Evolutionary conservation across 2,113 vertebrate genomes (phyloP).

Genomic region (Oxyura jamaicensis): DNA sequence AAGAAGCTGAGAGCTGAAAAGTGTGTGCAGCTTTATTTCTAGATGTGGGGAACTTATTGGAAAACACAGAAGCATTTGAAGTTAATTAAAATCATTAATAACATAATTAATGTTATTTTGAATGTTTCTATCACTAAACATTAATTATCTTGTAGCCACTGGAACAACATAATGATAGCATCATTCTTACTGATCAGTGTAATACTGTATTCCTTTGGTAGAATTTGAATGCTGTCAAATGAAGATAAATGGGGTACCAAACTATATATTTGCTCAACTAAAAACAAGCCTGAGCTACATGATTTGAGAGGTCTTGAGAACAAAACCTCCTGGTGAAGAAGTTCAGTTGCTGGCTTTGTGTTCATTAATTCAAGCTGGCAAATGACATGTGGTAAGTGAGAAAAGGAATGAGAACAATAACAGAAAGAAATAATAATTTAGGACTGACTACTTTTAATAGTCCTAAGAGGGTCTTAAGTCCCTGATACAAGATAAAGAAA

Average conservation of each 20-base stretch:
- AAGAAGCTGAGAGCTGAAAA: slow-evolving; percentile 11
- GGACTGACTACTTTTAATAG: neutral
- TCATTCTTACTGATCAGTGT: slow-evolving; percentile 56
- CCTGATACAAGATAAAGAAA: neutral
- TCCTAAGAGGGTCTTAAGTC: neutral
- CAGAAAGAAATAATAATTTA: neutral
- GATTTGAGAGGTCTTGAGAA: neutral
- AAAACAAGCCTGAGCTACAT: slow-evolving; percentile 1
- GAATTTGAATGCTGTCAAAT: slow-evolving; percentile 60
- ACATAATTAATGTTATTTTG: slow-evolving; percentile 77
- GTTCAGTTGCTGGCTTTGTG: neutral
- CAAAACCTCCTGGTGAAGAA: neutral
- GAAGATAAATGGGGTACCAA: slow-evolving; percentile 60
- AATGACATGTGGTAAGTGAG: neutral
- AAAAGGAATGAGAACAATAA: neutral
- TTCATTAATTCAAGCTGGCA: neutral
- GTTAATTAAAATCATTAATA: slow-evolving; percentile 78
- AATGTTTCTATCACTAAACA: slow-evolving; percentile 67
- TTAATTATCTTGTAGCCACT: slow-evolving; percentile 74
- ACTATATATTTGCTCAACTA: slow-evolving; percentile 44
- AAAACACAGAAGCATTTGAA: slow-evolving; percentile 54
- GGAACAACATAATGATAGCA: slow-evolving; percentile 67
- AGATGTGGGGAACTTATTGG: slow-evolving; percentile 36
- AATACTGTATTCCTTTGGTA: slow-evolving; percentile 8
- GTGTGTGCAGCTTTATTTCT: slow-evolving; percentile 14